Evolutionary conservation across 2,113 vertebrate species (phyloP).

Genomic region (Ivindomyrus marchei): DNA sequence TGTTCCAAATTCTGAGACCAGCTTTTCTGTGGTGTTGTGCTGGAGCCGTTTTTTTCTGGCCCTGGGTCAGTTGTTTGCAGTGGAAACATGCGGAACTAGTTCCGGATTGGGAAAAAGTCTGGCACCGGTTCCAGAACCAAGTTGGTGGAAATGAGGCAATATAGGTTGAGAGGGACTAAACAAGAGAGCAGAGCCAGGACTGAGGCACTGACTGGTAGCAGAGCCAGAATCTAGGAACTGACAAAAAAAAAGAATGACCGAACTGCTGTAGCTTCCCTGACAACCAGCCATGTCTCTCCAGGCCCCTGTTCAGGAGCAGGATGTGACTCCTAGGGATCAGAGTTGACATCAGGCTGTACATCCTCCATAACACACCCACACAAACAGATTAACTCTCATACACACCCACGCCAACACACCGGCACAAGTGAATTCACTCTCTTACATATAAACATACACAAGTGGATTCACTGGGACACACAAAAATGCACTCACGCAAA

Average conservation of each 20-base stretch:
- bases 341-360: neutral
- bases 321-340: neutral
- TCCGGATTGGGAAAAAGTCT: no score
- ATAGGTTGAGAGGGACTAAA: neutral
- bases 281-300: neutral
- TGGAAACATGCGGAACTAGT: no score
- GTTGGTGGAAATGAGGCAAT: no score
- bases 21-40: no score
- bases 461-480: neutral
- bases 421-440: neutral
- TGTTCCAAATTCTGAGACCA: no score
- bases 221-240: neutral
- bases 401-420: neutral
- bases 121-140: no score
- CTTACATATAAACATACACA: neutral
- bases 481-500: neutral
- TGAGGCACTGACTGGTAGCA: neutral
- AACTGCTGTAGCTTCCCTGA: neutral
- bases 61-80: no score
- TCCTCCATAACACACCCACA: neutral
- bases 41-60: no score
- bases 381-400: neutral
- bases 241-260: neutral
- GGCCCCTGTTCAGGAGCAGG: neutral
- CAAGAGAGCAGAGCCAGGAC: neutral